phyloP scores from a whole-genome alignment of 2,888 invertebrate species.

The Eupithecia centaureata region DNA sequence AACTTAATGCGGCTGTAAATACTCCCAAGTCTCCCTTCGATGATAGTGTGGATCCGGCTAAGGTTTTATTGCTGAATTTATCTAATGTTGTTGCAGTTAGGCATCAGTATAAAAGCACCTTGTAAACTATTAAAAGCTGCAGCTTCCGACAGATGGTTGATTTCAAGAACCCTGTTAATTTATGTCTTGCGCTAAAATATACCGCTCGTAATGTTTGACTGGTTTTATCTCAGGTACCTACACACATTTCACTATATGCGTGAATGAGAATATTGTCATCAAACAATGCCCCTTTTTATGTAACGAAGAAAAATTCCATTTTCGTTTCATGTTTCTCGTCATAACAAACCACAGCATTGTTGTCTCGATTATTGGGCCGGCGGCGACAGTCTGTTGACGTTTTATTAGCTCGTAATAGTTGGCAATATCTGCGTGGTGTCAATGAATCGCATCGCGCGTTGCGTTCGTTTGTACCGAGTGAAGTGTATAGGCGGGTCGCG shows the following conservation, averaged over 20 bases:
- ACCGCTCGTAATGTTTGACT: constrained; percentile 44
- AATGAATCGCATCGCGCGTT: constrained; percentile 69
- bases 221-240: constrained; percentile 28
- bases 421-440: constrained; percentile 66
- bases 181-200: constrained; percentile 49
- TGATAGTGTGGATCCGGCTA: constrained; percentile 58
- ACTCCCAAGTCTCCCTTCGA: constrained; percentile 51
- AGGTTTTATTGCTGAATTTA: constrained; percentile 58
- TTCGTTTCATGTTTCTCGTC: constrained; percentile 19
- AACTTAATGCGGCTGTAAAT: constrained; percentile 50
- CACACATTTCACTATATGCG: constrained; percentile 36
- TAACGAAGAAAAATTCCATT: constrained; percentile 19
- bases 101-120: constrained; percentile 50
- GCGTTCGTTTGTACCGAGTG: constrained; percentile 55
- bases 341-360: constrained; percentile 35
- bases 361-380: constrained; percentile 37
- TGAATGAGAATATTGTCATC: constrained; percentile 39
- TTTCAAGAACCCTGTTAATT: constrained; percentile 54
- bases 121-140: constrained; percentile 62
- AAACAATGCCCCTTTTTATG: constrained; percentile 36
- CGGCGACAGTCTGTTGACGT: constrained; percentile 53
- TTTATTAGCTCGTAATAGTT: constrained; percentile 64
- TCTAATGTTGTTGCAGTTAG: constrained; percentile 50
- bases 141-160: constrained; percentile 60
- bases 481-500: constrained; percentile 56